Evolutionary conservation across 2,797 vertebrate genomes (phyloP), one percentile per base, ranked within the genome.

Genomic region (Limosa lapponica): DNA sequence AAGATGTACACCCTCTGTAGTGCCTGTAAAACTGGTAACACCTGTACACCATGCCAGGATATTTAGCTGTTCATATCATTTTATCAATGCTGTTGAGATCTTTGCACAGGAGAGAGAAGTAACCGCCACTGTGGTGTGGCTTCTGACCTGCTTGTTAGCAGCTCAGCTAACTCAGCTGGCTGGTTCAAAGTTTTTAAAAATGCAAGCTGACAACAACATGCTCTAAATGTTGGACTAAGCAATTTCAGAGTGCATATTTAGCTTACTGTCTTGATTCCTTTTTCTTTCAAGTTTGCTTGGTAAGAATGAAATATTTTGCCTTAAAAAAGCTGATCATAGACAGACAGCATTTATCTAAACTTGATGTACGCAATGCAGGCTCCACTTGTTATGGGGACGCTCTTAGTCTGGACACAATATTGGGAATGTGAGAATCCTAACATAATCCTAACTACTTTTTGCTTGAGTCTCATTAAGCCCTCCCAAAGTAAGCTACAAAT

Each of bases 1-100:
- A 79, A 62, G 89, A 62, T 30, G 16, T 79, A 55, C 73, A 72
- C 64, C 27, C 82, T 89, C 55, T 49, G 18, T 30, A 80, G 39
- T 70, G 46, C 93, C 85, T 89, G 93, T 67, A 64, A 39, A 90
- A 96, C 90, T 90, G 87, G 95, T 96, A 91, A 57, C 93, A 90
- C 94, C 85, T 96, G 96, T 90, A 73, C 64, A 27, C 82, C 61
- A 30, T 12, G 13, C 71, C 82, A 90, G 57, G 36, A 44, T 70
- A 87, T 73, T 23, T 80, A 86, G 19, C 48, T 69, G 66, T 73
- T 95, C 48, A 2, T 95, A 95, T 95, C 70, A 67, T 89, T 95
- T 94, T 84, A 95, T 96, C 94, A 91, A 13, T 90, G 90, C 61
- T 89, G 46, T 17, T 66, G 82, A 82, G 74, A 88, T 59, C 81